A percentile compares a stretch with the other conserved stretches of the same genome.
These are phyloP conservation scores for Tetramorium simillimum DNA, from an alignment of 1,140 invertebrate species.

Conservation along the genomic window DNA sequence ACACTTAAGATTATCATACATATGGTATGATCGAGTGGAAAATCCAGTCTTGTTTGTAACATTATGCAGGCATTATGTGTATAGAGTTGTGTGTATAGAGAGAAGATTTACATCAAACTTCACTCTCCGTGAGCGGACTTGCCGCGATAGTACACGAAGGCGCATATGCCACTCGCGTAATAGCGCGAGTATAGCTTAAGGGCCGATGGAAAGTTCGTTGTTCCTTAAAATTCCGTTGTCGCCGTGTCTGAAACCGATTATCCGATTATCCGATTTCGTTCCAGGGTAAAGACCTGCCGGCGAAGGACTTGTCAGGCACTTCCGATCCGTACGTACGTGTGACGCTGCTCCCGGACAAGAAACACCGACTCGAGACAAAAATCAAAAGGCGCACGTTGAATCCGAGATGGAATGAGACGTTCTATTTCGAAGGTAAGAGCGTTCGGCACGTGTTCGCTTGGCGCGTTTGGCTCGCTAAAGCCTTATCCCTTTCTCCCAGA, in stretches of 20 bases:
- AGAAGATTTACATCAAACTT: conserved; percentile 43
- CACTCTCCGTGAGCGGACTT: not conserved
- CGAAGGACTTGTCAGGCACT: conserved; percentile 97
- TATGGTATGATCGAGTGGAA: not conserved
- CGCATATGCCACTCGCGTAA: not conserved
- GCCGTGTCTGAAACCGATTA: not conserved
- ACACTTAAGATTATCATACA: not conserved
- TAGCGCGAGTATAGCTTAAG: not conserved
- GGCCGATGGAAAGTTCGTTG: not conserved
- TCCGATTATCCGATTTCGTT: conserved; percentile 65
- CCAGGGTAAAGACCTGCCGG: conserved; percentile 96
- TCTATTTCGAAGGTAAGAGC: conserved; percentile 96
- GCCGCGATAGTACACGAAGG: not conserved
- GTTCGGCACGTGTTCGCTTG: not conserved
- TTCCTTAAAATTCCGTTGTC: not conserved
- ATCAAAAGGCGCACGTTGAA: conserved; percentile 98
- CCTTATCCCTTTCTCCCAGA: not conserved
- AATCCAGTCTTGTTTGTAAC: not conserved
- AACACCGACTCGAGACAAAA: conserved; percentile 98
- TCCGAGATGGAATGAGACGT: conserved; percentile 99
- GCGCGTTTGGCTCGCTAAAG: not conserved
- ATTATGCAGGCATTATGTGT: not conserved
- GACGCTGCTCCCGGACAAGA: conserved; percentile 97
- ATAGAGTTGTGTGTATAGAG: not conserved
- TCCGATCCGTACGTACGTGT: conserved; percentile 97